These are phyloP conservation scores for Gallirallus australis DNA, from an alignment of 2,797 vertebrate species.

Conservation along the genomic window DNA sequence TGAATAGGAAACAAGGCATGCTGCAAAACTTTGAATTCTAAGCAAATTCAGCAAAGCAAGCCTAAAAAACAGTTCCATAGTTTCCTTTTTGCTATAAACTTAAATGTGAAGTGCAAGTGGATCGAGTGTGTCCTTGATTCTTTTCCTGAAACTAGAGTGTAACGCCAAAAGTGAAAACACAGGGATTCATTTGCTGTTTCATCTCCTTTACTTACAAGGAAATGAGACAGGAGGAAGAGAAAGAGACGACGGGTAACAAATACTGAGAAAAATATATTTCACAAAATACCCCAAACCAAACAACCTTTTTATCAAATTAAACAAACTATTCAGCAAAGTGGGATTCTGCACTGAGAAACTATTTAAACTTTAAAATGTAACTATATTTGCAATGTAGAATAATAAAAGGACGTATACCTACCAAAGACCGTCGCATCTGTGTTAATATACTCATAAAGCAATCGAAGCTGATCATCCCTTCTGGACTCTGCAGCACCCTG, in stretches of 20 bases:
- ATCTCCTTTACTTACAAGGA: not conserved
- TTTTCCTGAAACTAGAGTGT: not conserved
- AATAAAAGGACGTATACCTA: constrained; percentile 66
- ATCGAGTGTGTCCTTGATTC: not conserved
- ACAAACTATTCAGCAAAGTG: not conserved
- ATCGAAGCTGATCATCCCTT: constrained; percentile 97
- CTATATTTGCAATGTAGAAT: not conserved
- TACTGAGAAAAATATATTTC: not conserved
- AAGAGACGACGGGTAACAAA: not conserved
- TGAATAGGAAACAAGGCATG: not conserved
- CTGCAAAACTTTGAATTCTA: not conserved
- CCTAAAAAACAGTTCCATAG: not conserved
- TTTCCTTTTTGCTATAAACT: not conserved
- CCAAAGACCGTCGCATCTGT: constrained; percentile 97
- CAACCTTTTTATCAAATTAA: not conserved
- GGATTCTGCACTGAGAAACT: not conserved
- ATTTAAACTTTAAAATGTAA: not conserved
- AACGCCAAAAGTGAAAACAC: not conserved
- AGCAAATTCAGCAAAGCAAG: not conserved
- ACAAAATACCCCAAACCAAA: not conserved
- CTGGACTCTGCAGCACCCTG: constrained; percentile 82
- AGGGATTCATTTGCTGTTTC: not conserved
- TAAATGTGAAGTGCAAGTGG: not conserved
- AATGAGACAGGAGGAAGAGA: not conserved
- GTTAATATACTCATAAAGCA: constrained; percentile 97